These are phyloP conservation scores for Plutella xylostella DNA, from an alignment of 2,888 invertebrate species.

Conservation along the genomic window DNA sequence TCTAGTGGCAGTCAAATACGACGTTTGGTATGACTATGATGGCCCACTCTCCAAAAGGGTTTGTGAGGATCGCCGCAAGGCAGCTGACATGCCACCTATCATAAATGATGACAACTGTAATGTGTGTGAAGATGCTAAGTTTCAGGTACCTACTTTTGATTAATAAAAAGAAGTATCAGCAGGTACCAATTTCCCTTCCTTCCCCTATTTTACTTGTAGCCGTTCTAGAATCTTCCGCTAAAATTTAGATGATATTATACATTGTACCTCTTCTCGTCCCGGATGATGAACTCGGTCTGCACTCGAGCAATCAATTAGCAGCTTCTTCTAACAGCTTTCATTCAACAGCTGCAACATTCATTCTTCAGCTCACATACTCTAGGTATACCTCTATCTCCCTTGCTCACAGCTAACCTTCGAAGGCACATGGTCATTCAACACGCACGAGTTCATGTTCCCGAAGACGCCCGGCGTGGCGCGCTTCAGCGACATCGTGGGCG, in stretches of 20 bases:
- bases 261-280: no score
- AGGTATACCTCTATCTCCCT: no score
- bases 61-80: conserved; percentile 50
- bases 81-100: conserved; percentile 48
- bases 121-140: conserved; percentile 52
- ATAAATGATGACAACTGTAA: conserved; percentile 44
- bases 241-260: no score
- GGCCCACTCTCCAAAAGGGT: conserved; percentile 44
- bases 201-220: no score
- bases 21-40: conserved; percentile 52
- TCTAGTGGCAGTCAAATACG: conserved; percentile 43
- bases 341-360: no score
- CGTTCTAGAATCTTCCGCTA: no score
- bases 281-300: no score
- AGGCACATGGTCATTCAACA: conserved; percentile 53
- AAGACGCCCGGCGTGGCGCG: conserved; percentile 27
- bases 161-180: background rate
- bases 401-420: conserved; percentile 42
- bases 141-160: conserved; percentile 34
- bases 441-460: conserved; percentile 45
- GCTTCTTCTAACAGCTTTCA: no score
- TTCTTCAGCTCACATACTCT: no score
- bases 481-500: conserved; percentile 58
- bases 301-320: no score
- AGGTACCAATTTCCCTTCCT: background rate